Evolutionary conservation across 2,888 invertebrate species (phyloP).

Genomic region (Boloria selene): DNA sequence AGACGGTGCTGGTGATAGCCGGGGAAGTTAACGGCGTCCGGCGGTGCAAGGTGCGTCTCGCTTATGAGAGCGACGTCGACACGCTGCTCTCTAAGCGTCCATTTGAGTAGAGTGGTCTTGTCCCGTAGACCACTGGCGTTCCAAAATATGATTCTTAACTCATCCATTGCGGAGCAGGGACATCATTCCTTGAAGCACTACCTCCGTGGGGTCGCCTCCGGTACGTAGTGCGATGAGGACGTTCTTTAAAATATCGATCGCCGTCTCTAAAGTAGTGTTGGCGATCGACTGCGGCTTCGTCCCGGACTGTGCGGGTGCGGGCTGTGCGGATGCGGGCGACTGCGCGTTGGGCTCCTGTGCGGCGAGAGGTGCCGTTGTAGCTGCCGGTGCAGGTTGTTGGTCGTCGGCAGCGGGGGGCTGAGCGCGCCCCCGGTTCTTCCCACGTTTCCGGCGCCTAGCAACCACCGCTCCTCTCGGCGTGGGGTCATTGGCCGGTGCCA

Average conservation of each 20-base stretch:
- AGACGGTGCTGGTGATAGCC: neutral
- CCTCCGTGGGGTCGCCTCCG: neutral
- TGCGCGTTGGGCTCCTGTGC: neutral
- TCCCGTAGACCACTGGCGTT: neutral
- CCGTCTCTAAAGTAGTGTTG: neutral
- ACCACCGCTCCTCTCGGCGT: too few species aligned
- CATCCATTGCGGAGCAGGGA: neutral
- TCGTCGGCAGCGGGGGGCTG: too few species aligned
- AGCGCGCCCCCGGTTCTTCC: too few species aligned
- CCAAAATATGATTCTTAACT: neutral
- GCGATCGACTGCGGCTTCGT: neutral
- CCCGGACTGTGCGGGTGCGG: too few species aligned
- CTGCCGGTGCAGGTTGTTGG: too few species aligned
- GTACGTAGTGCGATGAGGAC: neutral
- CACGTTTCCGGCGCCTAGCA: too few species aligned
- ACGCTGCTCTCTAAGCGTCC: neutral
- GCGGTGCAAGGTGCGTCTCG: neutral
- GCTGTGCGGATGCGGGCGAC: neutral
- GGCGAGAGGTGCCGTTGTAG: neutral
- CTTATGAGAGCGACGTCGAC: neutral
- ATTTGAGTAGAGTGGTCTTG: neutral
- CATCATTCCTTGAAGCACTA: neutral
- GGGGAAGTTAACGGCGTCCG: neutral
- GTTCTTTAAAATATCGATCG: neutral
- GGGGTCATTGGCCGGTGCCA: too few species aligned